These are phyloP conservation scores for Tarsius wallacei DNA, from an alignment of 2,797 vertebrate species.

Conservation along the genomic window DNA sequence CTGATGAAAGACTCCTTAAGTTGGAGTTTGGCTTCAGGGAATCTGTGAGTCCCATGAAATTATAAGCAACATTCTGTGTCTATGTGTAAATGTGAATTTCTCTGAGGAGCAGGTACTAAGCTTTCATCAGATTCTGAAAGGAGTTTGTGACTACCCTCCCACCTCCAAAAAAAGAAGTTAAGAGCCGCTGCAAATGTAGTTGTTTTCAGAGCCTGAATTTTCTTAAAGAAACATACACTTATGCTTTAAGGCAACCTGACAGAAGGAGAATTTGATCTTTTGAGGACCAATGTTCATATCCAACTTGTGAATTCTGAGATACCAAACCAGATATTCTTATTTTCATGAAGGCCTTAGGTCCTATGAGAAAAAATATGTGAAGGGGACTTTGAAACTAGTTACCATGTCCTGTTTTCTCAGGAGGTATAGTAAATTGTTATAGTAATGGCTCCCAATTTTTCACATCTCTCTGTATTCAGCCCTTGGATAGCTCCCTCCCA, in stretches of 20 bases:
- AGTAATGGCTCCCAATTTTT: neutral
- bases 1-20: constrained; percentile 56
- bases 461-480: neutral
- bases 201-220: constrained; percentile 65
- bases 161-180: neutral
- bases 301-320: constrained; percentile 59
- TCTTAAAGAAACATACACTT: constrained; percentile 46
- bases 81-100: constrained; percentile 55
- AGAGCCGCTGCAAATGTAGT: constrained; percentile 34
- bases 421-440: neutral
- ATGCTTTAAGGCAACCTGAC: constrained; percentile 35
- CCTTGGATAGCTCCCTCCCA: neutral
- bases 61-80: constrained; percentile 56
- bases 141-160: neutral
- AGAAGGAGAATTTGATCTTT: constrained; percentile 47
- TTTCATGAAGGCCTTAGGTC: constrained; percentile 2
- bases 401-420: neutral
- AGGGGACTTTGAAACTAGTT: neutral
- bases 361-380: neutral
- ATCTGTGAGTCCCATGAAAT: constrained; percentile 48
- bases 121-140: constrained; percentile 30
- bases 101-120: constrained; percentile 41
- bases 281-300: constrained; percentile 38
- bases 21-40: constrained; percentile 17
- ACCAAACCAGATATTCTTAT: constrained; percentile 46